A percentile compares a stretch with the other conserved stretches of the same genome.
These are phyloP conservation scores for Strigamia crassipes DNA, from an alignment of 2,888 invertebrate species.

Conservation along the genomic window DNA sequence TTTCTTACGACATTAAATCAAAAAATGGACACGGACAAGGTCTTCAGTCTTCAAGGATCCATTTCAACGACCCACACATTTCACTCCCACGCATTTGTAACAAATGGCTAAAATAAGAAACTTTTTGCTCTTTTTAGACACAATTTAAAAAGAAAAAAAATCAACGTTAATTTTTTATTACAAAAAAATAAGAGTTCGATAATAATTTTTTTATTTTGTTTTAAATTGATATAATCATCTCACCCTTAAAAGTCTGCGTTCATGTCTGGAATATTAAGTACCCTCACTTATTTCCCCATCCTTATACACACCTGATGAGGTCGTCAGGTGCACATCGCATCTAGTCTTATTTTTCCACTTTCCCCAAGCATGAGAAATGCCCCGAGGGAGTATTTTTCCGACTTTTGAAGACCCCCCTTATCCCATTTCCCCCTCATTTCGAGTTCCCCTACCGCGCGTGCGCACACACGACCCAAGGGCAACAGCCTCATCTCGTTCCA, in stretches of 20 bases:
- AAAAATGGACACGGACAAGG: slow-evolving; percentile 42
- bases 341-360: not conserved
- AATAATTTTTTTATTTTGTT: not conserved
- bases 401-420: not conserved
- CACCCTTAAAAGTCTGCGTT: slow-evolving; percentile 2
- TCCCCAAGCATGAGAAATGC: not conserved
- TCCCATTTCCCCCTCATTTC: not conserved
- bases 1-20: slow-evolving; percentile 34
- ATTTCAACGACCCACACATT: slow-evolving; percentile 24
- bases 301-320: slow-evolving; percentile 28
- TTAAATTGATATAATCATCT: not conserved
- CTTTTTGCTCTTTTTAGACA: not conserved
- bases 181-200: not conserved
- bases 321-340: slow-evolving; percentile 27
- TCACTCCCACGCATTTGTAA: not conserved
- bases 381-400: not conserved
- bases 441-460: slow-evolving; percentile 23
- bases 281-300: not conserved
- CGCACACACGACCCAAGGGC: slow-evolving; percentile 29
- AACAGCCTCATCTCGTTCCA: slow-evolving; percentile 31
- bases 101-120: not conserved
- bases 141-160: not conserved
- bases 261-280: not conserved
- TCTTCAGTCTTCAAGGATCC: slow-evolving; percentile 39
- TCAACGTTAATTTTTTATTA: not conserved